Evolutionary conservation across 2,888 invertebrate genomes (phyloP), one percentile per base, ranked within the genome.

Genomic region (Nephrocerus scutellatus): DNA sequence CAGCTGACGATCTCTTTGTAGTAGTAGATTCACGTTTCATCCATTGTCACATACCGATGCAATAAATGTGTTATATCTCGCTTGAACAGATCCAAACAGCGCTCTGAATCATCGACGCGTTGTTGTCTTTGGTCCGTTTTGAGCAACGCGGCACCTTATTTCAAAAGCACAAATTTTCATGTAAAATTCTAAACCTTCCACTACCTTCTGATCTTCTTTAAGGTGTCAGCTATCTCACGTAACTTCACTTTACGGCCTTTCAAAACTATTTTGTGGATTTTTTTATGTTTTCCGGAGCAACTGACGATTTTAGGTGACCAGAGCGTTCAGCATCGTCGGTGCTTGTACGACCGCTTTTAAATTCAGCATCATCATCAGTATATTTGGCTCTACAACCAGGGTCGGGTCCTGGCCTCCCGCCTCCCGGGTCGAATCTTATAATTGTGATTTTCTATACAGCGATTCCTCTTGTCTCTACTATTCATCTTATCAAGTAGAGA

Each of bases 31-130:
- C 6, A 31, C 9, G 22, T 22, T 22, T 22, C 21, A 50, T 57
- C 56, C 21, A 55, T 46, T 39, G 53, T 57, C 22, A 59, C 40
- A 29, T 52, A 53, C 21, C 54, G 47, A 38, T 40, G 45, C 41
- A 48, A 43, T 50, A 56, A 54, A 6, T 56, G 48, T 20, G 30
- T 30, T 39, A 37, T 39, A 48, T 52, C 46, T 16, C 47, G 41
- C 18, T 39, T 24, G 26, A 48, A 43, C 36, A 43, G 30, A 19
- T 42, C 22, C 31, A 47, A 40, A 41, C 30, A 35, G 14, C 20
- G 26, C 34, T 31, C 36, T 15, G 44, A 47, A 47, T 41, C 36
- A 30, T 42, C 39, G 22, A 45, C 36, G 24, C 34, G 43, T 41
- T 39, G 36, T 41, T 43, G 46, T 43, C 46, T 49, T 47, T 50